phyloP scores from a whole-genome alignment of 2,113 vertebrate species.

The cattle (Bos taurus) region ARS-UCD2.0 NC_037343.1:14471001-14471500 shows the following conservation, averaged over 20 bases:
- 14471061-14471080: background rate
- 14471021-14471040: background rate
- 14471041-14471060: background rate
- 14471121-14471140: background rate
- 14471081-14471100: background rate
- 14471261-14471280: background rate
- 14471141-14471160: background rate
- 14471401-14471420: background rate
- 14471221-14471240: background rate
- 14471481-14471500: background rate
- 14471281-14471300: background rate
- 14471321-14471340: background rate
- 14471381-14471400: background rate
- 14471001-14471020: background rate
- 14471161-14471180: background rate
- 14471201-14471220: background rate
- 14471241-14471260: background rate
- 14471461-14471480: background rate
- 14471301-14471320: background rate
- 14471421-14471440: background rate
- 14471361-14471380: background rate
- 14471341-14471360: background rate
- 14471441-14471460: background rate
- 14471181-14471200: background rate
- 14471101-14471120: background rate